These are phyloP conservation scores for Tipula helvola DNA, from an alignment of 2,888 invertebrate genomes.

Conservation along the genomic window DNA sequence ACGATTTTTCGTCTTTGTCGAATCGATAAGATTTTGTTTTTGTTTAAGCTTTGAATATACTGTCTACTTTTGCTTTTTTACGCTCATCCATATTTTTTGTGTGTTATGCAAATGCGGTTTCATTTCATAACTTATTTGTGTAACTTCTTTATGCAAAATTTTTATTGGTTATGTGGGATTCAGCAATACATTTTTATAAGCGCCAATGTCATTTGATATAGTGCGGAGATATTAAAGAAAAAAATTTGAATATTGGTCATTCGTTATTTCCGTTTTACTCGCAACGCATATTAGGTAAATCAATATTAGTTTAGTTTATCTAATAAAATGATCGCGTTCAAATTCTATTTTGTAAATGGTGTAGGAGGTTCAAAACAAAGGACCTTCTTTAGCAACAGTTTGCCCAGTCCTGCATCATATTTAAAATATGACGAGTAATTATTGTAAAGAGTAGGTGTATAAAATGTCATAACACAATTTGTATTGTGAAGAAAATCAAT, in stretches of 20 bases:
- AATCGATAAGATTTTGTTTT: background rate
- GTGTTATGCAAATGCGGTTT: background rate
- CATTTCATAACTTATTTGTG: background rate
- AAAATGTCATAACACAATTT: no score
- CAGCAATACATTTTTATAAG: background rate
- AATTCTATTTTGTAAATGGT: no score
- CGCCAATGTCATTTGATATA: background rate
- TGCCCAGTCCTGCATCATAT: no score
- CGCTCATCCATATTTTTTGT: background rate
- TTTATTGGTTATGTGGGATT: background rate
- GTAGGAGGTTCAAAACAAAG: no score
- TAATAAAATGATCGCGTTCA: no score
- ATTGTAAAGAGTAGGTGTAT: no score
- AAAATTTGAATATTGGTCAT: background rate
- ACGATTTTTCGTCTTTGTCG: background rate
- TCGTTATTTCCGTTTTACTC: background rate
- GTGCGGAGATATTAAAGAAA: background rate
- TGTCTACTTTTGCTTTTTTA: background rate
- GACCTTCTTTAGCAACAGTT: no score
- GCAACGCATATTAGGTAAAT: background rate
- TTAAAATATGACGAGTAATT: no score
- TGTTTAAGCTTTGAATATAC: background rate
- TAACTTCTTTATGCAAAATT: background rate
- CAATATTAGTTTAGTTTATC: background rate
- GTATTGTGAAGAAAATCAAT: no score